phyloP scores from a whole-genome alignment of 2,888 invertebrate genomes.

The Mesodorylaimus sp. region DNA sequence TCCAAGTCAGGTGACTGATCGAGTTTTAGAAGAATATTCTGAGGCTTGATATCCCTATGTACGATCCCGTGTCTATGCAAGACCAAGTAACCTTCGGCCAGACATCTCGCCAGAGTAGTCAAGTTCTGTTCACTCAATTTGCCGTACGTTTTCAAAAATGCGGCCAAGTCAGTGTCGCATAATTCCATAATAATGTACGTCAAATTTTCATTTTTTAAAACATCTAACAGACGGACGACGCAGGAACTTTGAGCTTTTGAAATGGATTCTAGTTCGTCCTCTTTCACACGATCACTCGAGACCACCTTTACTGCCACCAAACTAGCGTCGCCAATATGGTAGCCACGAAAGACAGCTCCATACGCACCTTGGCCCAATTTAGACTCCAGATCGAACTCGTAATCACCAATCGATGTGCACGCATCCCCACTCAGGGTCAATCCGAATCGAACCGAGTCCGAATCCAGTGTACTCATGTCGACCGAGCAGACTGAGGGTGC shows the following conservation, averaged over 20 bases:
- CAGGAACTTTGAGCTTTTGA: neutral
- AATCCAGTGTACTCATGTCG: too few relatives aligned
- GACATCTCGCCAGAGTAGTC: neutral
- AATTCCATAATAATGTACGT: slow-evolving; percentile 6
- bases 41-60: slow-evolving; percentile 27
- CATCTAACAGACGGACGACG: neutral
- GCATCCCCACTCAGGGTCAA: too few relatives aligned
- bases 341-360: neutral
- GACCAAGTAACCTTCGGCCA: slow-evolving; percentile 24
- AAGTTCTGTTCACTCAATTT: neutral
- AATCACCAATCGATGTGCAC: too few relatives aligned
- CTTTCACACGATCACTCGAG: neutral
- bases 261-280: neutral
- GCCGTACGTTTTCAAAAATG: neutral
- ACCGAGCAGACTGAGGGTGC: too few relatives aligned
- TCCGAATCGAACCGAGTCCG: too few relatives aligned
- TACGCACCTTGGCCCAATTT: slow-evolving; percentile 4
- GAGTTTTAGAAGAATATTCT: slow-evolving; percentile 20
- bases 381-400: too few relatives aligned
- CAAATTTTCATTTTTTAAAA: neutral
- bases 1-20: too few relatives aligned
- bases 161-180: slow-evolving; percentile 5
- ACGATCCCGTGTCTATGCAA: slow-evolving; percentile 23
- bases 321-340: neutral
- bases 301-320: neutral